Base-by-base conservation (phyloP, 2,113 vertebrate species). In the Aegithalos caudatus region DNA sequence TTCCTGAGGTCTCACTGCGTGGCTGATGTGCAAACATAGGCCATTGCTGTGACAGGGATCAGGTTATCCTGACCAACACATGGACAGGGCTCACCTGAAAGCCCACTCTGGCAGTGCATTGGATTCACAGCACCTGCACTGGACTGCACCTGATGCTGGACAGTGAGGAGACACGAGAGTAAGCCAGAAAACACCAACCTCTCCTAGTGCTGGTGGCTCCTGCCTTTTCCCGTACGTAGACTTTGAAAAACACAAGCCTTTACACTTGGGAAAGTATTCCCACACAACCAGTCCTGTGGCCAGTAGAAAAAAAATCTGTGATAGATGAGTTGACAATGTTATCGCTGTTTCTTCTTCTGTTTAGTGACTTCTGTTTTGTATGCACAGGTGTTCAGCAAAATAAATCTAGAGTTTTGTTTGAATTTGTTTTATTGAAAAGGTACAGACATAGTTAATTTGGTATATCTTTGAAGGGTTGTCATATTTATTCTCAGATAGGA, bases 401-500 rank as follows among this genome's bases (percentile, higher is more conserved):
- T 58, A 74, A 87, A 85, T 69, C 23, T 37, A 70, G n/a, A 44
- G 24, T 1, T 57, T 91, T 87, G 45, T 44, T 86, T 88, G 57
- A 53, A 27, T 38, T 74, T 31, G 53, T 92, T 83, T 86, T 47
- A 50, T 62, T 81, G 61, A 21, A 84, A 83, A 92, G 27, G 31
- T 91, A 60, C 31, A 86, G 65, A 92, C 53, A 31, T 35, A 92
- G 77, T 94, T 96, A 96, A 96, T 91, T 94, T 4, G 57, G 42
- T 91, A 45, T 78, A 67, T 96, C 92, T 95, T 74, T 69, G 71
- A 92, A 94, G 44, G 73, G 57, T 82, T 95, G 72, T 95, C 87
- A 69, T 92, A 88, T 92, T 94, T 95, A 80, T 97, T 92, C 72
- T 92, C 48, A 67, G 87, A 87, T 71, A 91, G 76, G 69, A 86